Evolutionary conservation across 2,797 vertebrate species (phyloP).

Genomic region (Clarias platycephalus): DNA sequence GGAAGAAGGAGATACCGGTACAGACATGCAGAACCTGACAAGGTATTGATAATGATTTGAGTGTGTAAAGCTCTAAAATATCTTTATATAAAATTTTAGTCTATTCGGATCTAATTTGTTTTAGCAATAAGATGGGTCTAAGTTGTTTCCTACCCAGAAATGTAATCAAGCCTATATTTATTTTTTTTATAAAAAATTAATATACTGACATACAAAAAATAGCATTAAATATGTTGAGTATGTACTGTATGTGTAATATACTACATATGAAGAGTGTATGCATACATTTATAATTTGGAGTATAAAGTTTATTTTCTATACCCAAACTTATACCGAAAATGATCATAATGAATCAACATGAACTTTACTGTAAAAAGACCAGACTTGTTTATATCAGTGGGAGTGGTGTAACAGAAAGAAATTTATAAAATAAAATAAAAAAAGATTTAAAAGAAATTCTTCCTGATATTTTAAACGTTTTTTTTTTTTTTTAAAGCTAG

Average conservation of each 20-base stretch:
- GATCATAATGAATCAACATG: neutral
- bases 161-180: neutral
- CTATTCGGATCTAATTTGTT: neutral
- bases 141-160: neutral
- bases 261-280: neutral
- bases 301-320: neutral
- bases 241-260: neutral
- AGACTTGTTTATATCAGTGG: neutral
- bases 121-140: too few species aligned
- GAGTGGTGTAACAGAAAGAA: neutral
- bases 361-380: neutral
- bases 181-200: neutral
- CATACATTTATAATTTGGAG: neutral
- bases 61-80: too few species aligned
- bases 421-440: too few species aligned
- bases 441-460: too few species aligned
- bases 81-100: too few species aligned
- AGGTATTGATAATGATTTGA: constrained; percentile 61
- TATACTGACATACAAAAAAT: neutral
- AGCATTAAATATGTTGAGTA: neutral
- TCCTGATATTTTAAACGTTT: neutral
- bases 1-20: constrained; percentile 60
- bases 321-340: neutral
- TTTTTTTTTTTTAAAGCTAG: neutral
- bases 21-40: constrained; percentile 64